Percentiles rank a stretch among this genome's conserved stretches.
Evolutionary conservation across 2,113 vertebrate genomes (phyloP).

Genomic region (Hirundichthys speculiger): DNA sequence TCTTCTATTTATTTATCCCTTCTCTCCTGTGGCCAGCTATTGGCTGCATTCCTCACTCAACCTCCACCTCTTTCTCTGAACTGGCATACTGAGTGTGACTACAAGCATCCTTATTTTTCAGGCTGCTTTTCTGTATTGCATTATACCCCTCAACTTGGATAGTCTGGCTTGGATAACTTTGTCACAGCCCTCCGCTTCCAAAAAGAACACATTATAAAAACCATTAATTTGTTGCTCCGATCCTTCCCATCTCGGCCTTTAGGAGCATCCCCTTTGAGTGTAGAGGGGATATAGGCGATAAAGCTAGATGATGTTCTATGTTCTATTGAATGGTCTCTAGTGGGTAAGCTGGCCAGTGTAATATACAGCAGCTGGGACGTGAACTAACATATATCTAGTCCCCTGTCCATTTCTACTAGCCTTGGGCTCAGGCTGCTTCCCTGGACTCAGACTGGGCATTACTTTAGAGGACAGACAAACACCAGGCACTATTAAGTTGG

Average conservation of each 20-base stretch:
- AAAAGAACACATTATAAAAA: conserved; percentile 43
- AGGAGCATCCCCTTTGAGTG: conserved; percentile 42
- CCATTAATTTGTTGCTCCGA: conserved; percentile 33
- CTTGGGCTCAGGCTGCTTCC: conserved; percentile 67
- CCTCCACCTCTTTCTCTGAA: conserved; percentile 46
- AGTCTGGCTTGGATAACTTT: conserved; percentile 31
- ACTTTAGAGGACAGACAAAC: conserved; percentile 79
- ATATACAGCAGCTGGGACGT: conserved; percentile 73
- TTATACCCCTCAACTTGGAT: conserved; percentile 27
- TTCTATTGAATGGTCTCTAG: conserved; percentile 66
- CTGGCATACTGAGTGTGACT: conserved; percentile 42
- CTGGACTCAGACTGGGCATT: conserved; percentile 68
- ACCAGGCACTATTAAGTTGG: conserved; percentile 77
- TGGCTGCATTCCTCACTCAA: conserved; percentile 60
- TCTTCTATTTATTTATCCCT: conserved; percentile 81
- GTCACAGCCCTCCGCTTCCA: conserved; percentile 7
- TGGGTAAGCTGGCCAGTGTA: conserved; percentile 67
- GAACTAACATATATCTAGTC: conserved; percentile 78
- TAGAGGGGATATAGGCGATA: conserved; percentile 59
- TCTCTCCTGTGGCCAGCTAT: conserved; percentile 74
- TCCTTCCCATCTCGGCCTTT: conserved; percentile 41
- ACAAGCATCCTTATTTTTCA: conserved; percentile 29
- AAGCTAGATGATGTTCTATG: conserved; percentile 67
- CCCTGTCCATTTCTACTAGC: conserved; percentile 75
- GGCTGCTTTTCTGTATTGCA: conserved; percentile 7